These are phyloP conservation scores for Pinna nobilis DNA, from an alignment of 1,140 invertebrate species.

Conservation along the genomic window DNA sequence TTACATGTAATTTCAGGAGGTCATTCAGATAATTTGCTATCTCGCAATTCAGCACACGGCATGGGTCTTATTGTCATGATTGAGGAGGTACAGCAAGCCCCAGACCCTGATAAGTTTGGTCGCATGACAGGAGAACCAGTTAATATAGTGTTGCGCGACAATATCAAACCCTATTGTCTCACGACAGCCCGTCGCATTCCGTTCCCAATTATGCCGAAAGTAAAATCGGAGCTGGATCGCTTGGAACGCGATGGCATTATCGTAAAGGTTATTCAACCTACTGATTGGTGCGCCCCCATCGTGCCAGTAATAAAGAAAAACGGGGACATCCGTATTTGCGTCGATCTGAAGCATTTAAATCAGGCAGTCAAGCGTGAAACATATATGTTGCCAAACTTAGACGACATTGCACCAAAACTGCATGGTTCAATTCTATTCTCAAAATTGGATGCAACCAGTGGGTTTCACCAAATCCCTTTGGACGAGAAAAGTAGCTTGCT, in stretches of 20 bases:
- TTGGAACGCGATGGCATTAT: slow-evolving; percentile 53
- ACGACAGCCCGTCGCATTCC: slow-evolving; percentile 14
- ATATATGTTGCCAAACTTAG: slow-evolving; percentile 33
- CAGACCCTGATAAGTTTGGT: too few species aligned
- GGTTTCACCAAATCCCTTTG: slow-evolving; percentile 13
- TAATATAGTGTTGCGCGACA: slow-evolving; percentile 1
- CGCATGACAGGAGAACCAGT: neutral
- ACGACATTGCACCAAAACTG: slow-evolving; percentile 39
- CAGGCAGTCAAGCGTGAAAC: slow-evolving; percentile 26
- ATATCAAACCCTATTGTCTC: slow-evolving; percentile 17
- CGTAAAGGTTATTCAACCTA: slow-evolving; percentile 41
- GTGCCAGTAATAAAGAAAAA: slow-evolving; percentile 49
- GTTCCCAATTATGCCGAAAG: slow-evolving; percentile 51
- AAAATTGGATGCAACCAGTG: slow-evolving; percentile 28
- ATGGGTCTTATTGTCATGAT: too few species aligned
- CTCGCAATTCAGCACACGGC: too few species aligned
- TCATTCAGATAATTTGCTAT: neutral
- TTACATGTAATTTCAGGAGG: neutral
- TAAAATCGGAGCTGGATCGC: slow-evolving; percentile 45
- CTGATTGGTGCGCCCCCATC: slow-evolving; percentile 54
- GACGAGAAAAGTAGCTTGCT: slow-evolving; percentile 20
- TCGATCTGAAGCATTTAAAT: slow-evolving; percentile 42
- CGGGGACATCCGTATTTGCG: slow-evolving; percentile 44
- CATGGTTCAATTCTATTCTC: slow-evolving; percentile 22
- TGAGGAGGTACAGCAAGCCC: too few species aligned